Percentiles rank a stretch among this genome's conserved stretches.
phyloP scores from a whole-genome alignment of 1,140 invertebrate genomes.

The Solenopsis fugax region DNA sequence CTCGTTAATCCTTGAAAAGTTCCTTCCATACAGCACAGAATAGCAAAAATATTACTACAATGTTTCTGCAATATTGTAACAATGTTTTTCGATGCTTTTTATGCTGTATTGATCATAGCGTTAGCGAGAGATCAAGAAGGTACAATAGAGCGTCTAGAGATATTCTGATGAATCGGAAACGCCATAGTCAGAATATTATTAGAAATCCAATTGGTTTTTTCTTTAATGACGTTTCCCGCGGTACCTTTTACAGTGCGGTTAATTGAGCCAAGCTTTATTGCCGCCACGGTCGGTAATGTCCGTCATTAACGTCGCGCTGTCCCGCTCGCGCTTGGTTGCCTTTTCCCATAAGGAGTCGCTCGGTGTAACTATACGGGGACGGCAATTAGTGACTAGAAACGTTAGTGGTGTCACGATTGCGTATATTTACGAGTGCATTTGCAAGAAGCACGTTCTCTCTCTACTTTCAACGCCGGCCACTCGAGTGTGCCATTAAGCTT shows the following conservation, averaged over 20 bases:
- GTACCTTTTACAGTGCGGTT: slow-evolving; percentile 19
- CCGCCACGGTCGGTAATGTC: slow-evolving; percentile 28
- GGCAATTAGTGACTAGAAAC: slow-evolving; percentile 41
- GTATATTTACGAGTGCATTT: slow-evolving; percentile 25
- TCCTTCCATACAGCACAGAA: too few relatives aligned
- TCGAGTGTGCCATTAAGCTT: not conserved
- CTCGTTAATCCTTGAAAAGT: too few relatives aligned
- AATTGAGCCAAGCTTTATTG: slow-evolving; percentile 25
- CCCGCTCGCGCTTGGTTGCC: slow-evolving; percentile 30
- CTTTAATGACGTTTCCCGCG: not conserved
- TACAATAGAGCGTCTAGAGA: not conserved
- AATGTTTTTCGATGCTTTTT: too few relatives aligned
- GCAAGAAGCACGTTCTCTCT: slow-evolving; percentile 2
- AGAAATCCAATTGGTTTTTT: not conserved
- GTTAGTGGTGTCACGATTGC: slow-evolving; percentile 37
- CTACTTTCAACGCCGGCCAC: not conserved
- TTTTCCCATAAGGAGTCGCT: slow-evolving; percentile 37
- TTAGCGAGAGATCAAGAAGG: not conserved
- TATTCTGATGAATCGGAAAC: slow-evolving; percentile 3
- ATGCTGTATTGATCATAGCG: too few relatives aligned
- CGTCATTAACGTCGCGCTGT: slow-evolving; percentile 36
- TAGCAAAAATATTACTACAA: too few relatives aligned
- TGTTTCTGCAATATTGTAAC: too few relatives aligned
- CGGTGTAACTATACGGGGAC: not conserved
- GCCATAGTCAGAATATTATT: not conserved